phyloP scores from a whole-genome alignment of 2,797 vertebrate genomes.

The Gymnocypris eckloni region DNA sequence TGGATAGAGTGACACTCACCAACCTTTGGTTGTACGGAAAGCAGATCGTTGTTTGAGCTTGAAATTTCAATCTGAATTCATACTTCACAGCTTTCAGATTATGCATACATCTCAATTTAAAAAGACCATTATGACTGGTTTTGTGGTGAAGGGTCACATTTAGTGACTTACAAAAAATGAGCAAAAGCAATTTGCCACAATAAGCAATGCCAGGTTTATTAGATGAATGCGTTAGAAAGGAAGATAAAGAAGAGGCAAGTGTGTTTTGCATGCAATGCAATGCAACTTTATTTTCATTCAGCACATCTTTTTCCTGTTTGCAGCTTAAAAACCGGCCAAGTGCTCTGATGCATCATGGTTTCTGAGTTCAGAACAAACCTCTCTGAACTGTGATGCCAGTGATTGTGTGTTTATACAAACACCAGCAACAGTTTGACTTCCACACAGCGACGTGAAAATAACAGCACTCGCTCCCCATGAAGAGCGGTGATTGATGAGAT shows the following conservation, averaged over 20 bases:
- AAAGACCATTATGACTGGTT: too few relatives aligned
- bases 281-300: neutral
- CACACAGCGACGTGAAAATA: neutral
- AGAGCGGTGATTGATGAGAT: constrained; percentile 30
- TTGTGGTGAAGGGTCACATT: too few relatives aligned
- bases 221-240: neutral
- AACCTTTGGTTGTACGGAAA: too few relatives aligned
- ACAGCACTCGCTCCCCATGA: neutral
- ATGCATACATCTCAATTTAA: too few relatives aligned
- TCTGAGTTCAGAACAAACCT: neutral
- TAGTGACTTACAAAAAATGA: neutral
- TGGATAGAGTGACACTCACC: too few relatives aligned
- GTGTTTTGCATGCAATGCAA: neutral
- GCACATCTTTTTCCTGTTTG: neutral
- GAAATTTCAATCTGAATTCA: too few relatives aligned
- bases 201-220: neutral
- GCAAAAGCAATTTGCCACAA: neutral
- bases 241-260: neutral
- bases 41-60: too few relatives aligned
- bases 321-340: neutral
- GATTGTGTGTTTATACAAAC: neutral
- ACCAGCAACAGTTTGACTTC: neutral
- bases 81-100: too few relatives aligned
- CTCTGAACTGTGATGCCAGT: neutral
- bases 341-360: neutral